Conservation (phyloP, 2,113 vertebrate species). For the Pangasianodon hypophthalmus region DNA sequence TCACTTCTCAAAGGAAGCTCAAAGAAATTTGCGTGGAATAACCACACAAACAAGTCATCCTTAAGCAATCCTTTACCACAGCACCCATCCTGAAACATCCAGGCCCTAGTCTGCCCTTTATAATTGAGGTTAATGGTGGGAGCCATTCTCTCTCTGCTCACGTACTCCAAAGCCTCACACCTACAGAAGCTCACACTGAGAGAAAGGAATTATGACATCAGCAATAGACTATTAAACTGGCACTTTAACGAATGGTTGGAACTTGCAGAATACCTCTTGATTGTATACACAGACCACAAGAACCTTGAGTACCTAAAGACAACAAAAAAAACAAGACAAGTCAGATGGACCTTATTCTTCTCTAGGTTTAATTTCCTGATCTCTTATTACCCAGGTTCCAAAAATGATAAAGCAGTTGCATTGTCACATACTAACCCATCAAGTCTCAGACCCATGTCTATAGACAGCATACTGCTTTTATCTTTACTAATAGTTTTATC, state of each 20-base stretch:
- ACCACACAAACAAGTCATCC: too few species aligned
- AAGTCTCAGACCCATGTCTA: not conserved
- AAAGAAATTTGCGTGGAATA: too few species aligned
- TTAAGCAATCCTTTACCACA: too few species aligned
- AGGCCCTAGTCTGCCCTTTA: too few species aligned
- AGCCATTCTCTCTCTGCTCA: not conserved
- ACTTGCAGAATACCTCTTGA: not conserved
- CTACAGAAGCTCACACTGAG: not conserved
- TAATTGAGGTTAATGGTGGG: not conserved
- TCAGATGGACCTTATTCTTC: not conserved
- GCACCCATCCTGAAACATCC: too few species aligned
- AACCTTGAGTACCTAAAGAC: not conserved
- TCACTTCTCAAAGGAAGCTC: too few species aligned
- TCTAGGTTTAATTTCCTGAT: not conserved
- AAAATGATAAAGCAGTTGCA: not conserved
- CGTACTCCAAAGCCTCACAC: not conserved
- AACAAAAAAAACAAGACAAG: not conserved
- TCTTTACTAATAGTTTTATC: not conserved
- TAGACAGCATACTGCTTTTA: not conserved
- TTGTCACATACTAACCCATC: not conserved
- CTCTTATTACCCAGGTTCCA: not conserved
- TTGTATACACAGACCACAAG: not conserved
- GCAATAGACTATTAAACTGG: not conserved
- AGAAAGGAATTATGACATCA: not conserved
- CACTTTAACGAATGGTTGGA: too few species aligned